These are phyloP conservation scores for Rhysida immarginata DNA, from an alignment of 1,140 invertebrate species.

Conservation along the genomic window DNA sequence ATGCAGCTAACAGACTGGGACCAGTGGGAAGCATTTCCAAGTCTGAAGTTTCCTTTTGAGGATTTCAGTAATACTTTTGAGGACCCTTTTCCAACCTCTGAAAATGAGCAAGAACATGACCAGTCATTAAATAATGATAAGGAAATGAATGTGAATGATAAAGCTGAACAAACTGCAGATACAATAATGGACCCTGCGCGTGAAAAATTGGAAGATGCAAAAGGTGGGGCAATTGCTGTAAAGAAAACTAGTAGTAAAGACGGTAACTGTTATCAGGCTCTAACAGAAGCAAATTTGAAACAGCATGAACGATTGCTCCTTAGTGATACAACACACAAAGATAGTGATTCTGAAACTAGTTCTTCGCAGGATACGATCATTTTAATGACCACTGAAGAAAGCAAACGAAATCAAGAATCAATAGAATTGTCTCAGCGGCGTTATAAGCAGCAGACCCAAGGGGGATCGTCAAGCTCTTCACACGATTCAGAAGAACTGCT, in stretches of 20 bases:
- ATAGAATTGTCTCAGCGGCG: conserved; percentile 16
- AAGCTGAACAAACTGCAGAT: not conserved
- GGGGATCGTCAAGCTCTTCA: conserved; percentile 15
- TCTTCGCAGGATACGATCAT: conserved; percentile 24
- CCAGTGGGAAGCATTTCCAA: not conserved
- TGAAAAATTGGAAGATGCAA: not conserved
- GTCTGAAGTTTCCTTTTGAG: not conserved
- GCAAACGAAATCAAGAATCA: conserved; percentile 18
- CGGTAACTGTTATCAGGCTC: not conserved
- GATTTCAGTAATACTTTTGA: not conserved
- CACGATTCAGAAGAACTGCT: conserved; percentile 8
- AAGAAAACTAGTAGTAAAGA: too few relatives aligned
- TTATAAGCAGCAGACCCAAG: conserved; percentile 10
- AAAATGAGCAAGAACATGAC: not conserved
- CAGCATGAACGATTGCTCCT: not conserved
- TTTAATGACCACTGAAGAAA: conserved; percentile 24
- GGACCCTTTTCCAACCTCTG: too few relatives aligned
- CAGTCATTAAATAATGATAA: not conserved
- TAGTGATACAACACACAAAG: not conserved
- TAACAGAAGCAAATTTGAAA: not conserved
- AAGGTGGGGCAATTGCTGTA: not conserved
- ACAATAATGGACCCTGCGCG: not conserved
- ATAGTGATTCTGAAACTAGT: conserved; percentile 15
- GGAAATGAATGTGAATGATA: not conserved
- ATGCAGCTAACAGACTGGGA: not conserved